Evolutionary conservation across 2,888 invertebrate genomes (phyloP), one percentile per base, ranked within the genome.

Genomic region (Dynastes tityus): DNA sequence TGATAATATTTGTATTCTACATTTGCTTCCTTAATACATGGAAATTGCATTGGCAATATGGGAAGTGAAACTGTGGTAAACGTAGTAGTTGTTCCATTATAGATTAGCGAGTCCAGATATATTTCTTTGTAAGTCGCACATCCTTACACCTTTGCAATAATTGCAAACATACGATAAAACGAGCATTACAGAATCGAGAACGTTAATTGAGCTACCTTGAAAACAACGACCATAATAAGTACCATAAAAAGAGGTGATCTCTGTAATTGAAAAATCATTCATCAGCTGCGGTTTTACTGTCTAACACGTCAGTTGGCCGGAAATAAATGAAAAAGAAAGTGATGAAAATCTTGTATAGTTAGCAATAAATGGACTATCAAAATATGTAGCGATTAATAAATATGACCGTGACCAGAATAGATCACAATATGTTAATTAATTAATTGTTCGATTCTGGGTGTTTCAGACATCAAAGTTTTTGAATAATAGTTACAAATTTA

Each of bases 261-360:
- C 9, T 29, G 29, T 51, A 68, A 68, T 29, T 68, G 68, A 29
- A 68, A 68, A 29, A 27, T 68, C 27, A 68, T 68, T 51, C 68
- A 68, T 68, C 32, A 68, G 51, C 29, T 51, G 32, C 32, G 68
- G 29, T 53, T 40, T 68, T 27, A 51, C 51, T 74, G 63, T 71
- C 32, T 29, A 74, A 45, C 61, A 61, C 22, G 29, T 73, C 27
- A 61, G 45, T 74, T 74, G 61, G 0, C 61, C 73, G 73, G 73
- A 74, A 61, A 61, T 27, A 49, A 61, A 45, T 61, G 40, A 61
- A 61, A 61, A 74, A 49, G 68, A 68, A 68, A 68, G 68, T 68
- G 13, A 1, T 27, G 55, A 71, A 55, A 32, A 37, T 32, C 11
- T 8, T 55, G 55, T 22, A 55, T 16, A 9, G 22, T 55, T 22